phyloP scores from a whole-genome alignment of 2,113 vertebrate genomes.

The Strigops habroptila region DNA sequence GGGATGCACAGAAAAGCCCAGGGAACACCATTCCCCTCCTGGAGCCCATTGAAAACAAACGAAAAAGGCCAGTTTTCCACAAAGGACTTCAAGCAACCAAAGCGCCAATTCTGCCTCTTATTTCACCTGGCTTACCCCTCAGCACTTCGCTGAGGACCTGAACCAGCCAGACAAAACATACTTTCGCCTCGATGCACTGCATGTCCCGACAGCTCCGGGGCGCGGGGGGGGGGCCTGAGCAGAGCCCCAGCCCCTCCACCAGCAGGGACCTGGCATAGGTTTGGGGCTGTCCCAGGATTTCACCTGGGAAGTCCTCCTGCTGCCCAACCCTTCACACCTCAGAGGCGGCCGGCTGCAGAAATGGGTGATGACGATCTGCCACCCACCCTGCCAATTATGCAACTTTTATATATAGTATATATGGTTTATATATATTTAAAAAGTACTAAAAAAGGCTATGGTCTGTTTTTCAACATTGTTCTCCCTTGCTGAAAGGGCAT shows the following conservation, averaged over 20 bases:
- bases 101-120: neutral
- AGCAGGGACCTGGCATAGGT: fast-evolving
- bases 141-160: fast-evolving
- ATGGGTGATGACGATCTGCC: fast-evolving
- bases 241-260: too few relatives aligned
- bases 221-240: neutral
- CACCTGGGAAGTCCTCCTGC: fast-evolving
- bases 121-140: neutral
- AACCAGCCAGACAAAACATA: neutral
- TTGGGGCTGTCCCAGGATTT: neutral
- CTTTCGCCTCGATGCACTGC: fast-evolving
- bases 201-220: fast-evolving
- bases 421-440: neutral
- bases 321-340: fast-evolving
- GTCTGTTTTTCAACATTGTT: fast-evolving
- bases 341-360: neutral
- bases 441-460: fast-evolving
- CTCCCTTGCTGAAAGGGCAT: neutral
- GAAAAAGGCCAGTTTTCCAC: neutral
- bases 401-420: neutral
- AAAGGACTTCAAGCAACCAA: neutral
- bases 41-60: neutral
- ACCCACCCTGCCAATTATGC: fast-evolving
- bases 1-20: fast-evolving
- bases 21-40: neutral